These are phyloP conservation scores for Megaptera novaeangliae DNA, from an alignment of 2,113 vertebrate genomes.

Conservation along the genomic window DNA sequence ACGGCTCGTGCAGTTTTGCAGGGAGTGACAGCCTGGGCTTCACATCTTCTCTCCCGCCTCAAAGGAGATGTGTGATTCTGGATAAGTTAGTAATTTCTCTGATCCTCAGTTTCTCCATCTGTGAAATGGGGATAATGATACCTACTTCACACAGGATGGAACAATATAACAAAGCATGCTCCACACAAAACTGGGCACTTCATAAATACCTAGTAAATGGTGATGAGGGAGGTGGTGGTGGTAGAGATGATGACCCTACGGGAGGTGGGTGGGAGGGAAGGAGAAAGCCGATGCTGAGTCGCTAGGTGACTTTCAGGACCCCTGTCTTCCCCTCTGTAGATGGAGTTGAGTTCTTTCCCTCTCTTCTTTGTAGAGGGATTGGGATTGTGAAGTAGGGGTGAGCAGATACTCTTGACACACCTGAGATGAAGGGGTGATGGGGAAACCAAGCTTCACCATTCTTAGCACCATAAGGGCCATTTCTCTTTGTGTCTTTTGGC, in stretches of 20 bases:
- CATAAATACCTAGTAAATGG: neutral
- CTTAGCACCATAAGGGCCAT: neutral
- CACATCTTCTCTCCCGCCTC: neutral
- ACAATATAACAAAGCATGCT: neutral
- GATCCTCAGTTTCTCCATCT: neutral
- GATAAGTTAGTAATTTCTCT: neutral
- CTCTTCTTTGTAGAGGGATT: neutral
- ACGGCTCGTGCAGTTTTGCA: neutral
- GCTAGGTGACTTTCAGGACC: neutral
- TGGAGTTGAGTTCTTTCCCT: too few relatives aligned
- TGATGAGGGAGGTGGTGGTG: neutral
- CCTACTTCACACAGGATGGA: neutral
- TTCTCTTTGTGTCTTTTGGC: neutral
- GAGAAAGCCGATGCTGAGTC: neutral
- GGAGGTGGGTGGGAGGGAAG: neutral
- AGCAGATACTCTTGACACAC: accelerated
- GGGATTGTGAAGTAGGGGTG: accelerated
- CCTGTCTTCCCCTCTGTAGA: neutral
- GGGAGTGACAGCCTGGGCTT: neutral
- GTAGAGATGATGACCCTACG: too few relatives aligned
- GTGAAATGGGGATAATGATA: neutral
- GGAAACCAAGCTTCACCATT: neutral
- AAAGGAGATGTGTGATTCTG: neutral
- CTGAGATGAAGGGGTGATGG: neutral
- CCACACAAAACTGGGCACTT: neutral